Conservation (phyloP, 2,113 vertebrate species). For the Nestor notabilis region DNA sequence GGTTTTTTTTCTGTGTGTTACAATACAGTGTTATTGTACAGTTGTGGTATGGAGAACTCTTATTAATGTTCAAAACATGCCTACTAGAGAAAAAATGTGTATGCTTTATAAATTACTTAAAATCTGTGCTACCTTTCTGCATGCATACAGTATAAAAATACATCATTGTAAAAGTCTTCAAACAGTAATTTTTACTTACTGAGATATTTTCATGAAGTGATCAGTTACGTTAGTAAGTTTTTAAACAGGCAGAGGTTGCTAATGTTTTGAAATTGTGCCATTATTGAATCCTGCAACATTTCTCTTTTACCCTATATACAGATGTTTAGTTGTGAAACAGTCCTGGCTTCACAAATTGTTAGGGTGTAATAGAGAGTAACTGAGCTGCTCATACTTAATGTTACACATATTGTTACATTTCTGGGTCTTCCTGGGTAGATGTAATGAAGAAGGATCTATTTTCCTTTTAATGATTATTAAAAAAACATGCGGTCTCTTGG, state of each 20-base stretch:
- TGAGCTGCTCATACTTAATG: background rate
- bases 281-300: background rate
- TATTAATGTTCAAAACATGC: background rate
- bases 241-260: background rate
- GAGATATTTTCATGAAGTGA: background rate
- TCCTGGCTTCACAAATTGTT: background rate
- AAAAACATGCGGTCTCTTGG: rapidly evolving
- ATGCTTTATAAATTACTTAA: background rate
- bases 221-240: background rate
- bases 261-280: background rate
- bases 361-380: background rate
- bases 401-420: background rate
- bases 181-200: background rate
- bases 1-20: background rate
- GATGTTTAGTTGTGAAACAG: background rate
- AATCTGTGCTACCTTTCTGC: background rate
- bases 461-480: background rate
- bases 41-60: background rate
- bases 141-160: background rate
- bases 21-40: background rate
- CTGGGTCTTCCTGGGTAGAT: background rate
- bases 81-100: background rate
- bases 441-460: background rate
- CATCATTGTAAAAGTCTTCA: background rate
- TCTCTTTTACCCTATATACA: background rate